phyloP scores from a whole-genome alignment of 2,797 vertebrate genomes.

The Artibeus jamaicensis region DNA sequence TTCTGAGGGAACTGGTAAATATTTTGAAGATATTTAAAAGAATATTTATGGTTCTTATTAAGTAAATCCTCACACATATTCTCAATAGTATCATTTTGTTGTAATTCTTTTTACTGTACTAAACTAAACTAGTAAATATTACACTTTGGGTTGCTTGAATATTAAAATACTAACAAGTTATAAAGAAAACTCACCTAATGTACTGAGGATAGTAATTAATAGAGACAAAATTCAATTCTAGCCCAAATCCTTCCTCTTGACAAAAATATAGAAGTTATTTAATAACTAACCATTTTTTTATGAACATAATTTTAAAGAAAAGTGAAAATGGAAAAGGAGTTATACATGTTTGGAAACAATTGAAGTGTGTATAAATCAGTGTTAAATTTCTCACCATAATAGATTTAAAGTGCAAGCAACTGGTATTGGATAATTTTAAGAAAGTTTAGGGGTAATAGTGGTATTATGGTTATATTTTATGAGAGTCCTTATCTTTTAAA shows the following conservation, averaged over 20 bases:
- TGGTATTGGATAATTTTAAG: background rate
- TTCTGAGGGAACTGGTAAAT: slow-evolving; percentile 49
- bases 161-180: slow-evolving; percentile 41
- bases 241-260: background rate
- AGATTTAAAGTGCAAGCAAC: background rate
- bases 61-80: slow-evolving; percentile 4
- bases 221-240: background rate
- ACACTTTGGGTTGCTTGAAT: background rate
- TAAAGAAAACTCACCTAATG: background rate
- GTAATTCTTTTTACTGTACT: background rate
- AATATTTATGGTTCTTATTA: slow-evolving; percentile 47
- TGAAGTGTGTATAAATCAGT: slow-evolving; percentile 9
- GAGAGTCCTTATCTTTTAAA: background rate
- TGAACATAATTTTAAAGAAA: slow-evolving; percentile 32
- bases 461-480: background rate
- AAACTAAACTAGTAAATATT: slow-evolving; percentile 35
- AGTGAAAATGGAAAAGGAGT: background rate
- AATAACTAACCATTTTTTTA: slow-evolving; percentile 27
- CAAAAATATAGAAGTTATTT: slow-evolving; percentile 36
- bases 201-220: background rate
- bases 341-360: background rate
- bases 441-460: background rate
- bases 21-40: slow-evolving; percentile 43
- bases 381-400: background rate
- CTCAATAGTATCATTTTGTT: background rate